phyloP scores from a whole-genome alignment of 2,888 invertebrate species.

The Carabus problematicus region DNA sequence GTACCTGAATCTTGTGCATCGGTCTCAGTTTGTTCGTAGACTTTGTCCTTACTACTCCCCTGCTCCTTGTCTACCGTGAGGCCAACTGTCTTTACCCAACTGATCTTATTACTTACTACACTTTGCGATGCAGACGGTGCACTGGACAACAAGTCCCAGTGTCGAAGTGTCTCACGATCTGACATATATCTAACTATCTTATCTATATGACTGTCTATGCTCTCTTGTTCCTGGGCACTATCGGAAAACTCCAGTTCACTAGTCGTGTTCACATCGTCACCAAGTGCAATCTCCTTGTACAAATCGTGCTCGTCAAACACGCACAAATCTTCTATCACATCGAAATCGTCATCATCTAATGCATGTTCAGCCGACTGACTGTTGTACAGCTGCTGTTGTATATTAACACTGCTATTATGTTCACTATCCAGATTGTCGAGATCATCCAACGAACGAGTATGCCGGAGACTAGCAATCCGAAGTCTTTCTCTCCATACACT shows the following conservation, averaged over 20 bases:
- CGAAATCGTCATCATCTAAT: slow-evolving; percentile 63
- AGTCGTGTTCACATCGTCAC: slow-evolving; percentile 9
- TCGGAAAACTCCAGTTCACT: slow-evolving; percentile 56
- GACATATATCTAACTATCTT: slow-evolving; percentile 60
- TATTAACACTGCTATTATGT: slow-evolving; percentile 70
- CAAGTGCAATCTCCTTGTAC: background rate
- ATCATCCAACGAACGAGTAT: slow-evolving; percentile 84
- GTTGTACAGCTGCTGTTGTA: slow-evolving; percentile 59
- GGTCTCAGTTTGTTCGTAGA: slow-evolving; percentile 10
- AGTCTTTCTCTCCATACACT: slow-evolving; percentile 81
- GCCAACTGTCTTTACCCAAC: background rate
- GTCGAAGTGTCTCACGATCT: slow-evolving; percentile 84
- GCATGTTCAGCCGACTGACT: slow-evolving; percentile 52
- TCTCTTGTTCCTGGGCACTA: slow-evolving; percentile 64
- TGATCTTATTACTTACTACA: background rate
- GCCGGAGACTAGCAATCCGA: slow-evolving; percentile 78
- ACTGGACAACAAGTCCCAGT: slow-evolving; percentile 90
- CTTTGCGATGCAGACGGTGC: slow-evolving; percentile 55
- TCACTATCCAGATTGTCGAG: slow-evolving; percentile 66
- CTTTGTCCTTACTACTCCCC: slow-evolving; percentile 24
- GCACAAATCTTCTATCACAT: slow-evolving; percentile 48
- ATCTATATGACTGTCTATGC: slow-evolving; percentile 55
- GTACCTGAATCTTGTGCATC: slow-evolving; percentile 33
- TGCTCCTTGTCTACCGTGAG: slow-evolving; percentile 28
- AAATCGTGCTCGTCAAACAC: slow-evolving; percentile 1